Evolutionary conservation across 2,888 invertebrate genomes (phyloP).

Genomic region (Chirona hameri): DNA sequence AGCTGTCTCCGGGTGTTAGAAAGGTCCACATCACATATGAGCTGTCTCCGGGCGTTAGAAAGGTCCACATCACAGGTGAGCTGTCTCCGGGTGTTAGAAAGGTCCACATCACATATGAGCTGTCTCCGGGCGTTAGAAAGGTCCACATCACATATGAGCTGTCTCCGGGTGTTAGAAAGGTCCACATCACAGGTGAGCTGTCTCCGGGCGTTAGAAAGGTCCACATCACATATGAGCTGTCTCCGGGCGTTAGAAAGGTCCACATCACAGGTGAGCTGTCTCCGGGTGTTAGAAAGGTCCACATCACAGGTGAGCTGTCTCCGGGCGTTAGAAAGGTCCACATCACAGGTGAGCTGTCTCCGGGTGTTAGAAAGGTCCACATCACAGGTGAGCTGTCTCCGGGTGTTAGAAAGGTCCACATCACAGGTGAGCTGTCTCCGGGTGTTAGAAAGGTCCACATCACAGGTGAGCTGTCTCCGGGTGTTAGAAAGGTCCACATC

Average conservation of each 20-base stretch:
- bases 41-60: conserved; percentile 55
- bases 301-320: conserved; percentile 46
- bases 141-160: conserved; percentile 49
- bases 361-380: conserved; percentile 55
- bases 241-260: background rate
- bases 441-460: conserved; percentile 56
- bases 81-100: background rate
- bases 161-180: background rate
- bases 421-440: conserved; percentile 47
- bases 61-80: conserved; percentile 50
- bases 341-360: conserved; percentile 46
- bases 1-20: background rate
- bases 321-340: too few relatives aligned
- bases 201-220: conserved; percentile 56
- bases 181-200: conserved; percentile 41
- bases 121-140: conserved; percentile 56
- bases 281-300: conserved; percentile 55
- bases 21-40: too few relatives aligned
- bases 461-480: conserved; percentile 43
- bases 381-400: conserved; percentile 46
- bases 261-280: conserved; percentile 44
- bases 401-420: too few relatives aligned
- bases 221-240: conserved; percentile 47
- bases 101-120: conserved; percentile 28
- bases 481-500: too few relatives aligned